Evolutionary conservation across 2,113 vertebrate species (phyloP), one percentile per base, ranked within the genome.

Genomic region (Salvelinus sp.): DNA sequence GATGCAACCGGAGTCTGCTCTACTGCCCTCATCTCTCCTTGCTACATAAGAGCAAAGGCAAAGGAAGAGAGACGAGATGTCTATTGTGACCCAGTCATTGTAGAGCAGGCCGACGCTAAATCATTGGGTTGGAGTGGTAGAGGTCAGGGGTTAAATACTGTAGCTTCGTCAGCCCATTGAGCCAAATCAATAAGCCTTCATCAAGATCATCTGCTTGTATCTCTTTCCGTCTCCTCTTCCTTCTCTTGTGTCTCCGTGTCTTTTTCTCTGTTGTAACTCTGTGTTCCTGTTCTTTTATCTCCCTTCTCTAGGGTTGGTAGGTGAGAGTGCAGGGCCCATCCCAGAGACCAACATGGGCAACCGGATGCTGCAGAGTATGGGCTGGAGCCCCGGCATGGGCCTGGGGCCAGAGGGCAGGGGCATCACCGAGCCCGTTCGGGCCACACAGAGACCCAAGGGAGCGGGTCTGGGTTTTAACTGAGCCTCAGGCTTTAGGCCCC

Each of bases 331-430:
- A 0, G 88, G 94, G 64, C 95, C 97, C 18, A 95, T 99, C 80
- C 94, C 96, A 3, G 97, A 99, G 74, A 92, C 85, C 20, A 99
- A 98, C 90, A 92, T 96, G 85, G 97, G 97, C 65, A 98, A 89
- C 87, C 94, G 96, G 71, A 98, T 99, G 97, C 88, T 99, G 78
- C 97, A 99, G 91, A 96, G 80, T 64, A 98, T 99, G 97, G 97
- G 97, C 75, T 99, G 97, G 97, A 96, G 81, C 18, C 97, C 97
- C 0, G 97, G 97, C 20, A 95, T 92, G 1, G 97, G 97, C 76
- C 94, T 99, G 0, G 97, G 97, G 68, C 95, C 97, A 0, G 97
- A 97, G 0, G 96, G 97, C 84, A 93, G 95, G 83, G 97, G 97
- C 50, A 96, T 98, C 47, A 92, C 96, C 0, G 97, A 99, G 88